Evolutionary conservation across 1,140 invertebrate species (phyloP).

Genomic region (Antheraea pernyi): DNA sequence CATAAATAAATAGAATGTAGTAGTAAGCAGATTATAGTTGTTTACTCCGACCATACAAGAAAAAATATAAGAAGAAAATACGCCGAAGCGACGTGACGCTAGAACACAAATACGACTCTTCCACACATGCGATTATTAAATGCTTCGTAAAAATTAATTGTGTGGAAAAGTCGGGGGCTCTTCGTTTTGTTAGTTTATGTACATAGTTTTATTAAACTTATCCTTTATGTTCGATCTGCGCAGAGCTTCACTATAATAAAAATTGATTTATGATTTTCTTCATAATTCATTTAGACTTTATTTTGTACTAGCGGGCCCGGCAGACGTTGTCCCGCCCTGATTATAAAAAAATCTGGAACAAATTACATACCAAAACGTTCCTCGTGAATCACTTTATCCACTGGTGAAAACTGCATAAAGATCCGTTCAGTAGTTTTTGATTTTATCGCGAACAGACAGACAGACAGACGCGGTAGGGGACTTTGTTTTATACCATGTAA

Average conservation of each 20-base stretch:
- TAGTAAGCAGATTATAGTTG: background rate
- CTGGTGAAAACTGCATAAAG: too few species aligned
- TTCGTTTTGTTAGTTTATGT: constrained; percentile 16
- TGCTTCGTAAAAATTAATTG: constrained; percentile 45
- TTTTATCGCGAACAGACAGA: too few species aligned
- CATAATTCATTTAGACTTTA: background rate
- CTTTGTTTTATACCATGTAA: too few species aligned
- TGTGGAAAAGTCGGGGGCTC: constrained; percentile 35
- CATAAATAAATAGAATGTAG: background rate
- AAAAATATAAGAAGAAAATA: constrained; percentile 6
- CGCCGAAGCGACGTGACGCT: background rate
- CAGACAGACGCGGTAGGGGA: too few species aligned
- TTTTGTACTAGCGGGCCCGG: too few species aligned
- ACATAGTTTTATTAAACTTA: constrained; percentile 15
- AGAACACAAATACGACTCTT: constrained; percentile 28
- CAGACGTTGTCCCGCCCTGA: too few species aligned
- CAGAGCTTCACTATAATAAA: background rate
- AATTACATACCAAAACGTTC: too few species aligned
- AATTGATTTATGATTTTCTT: background rate
- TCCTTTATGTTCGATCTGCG: too few species aligned
- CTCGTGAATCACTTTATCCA: too few species aligned
- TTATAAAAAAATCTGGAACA: too few species aligned
- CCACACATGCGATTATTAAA: constrained; percentile 37
- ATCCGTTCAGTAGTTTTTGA: too few species aligned
- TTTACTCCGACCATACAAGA: constrained; percentile 3